Conservation (phyloP, 2,797 vertebrate species). For the Cyprinella venusta region DNA sequence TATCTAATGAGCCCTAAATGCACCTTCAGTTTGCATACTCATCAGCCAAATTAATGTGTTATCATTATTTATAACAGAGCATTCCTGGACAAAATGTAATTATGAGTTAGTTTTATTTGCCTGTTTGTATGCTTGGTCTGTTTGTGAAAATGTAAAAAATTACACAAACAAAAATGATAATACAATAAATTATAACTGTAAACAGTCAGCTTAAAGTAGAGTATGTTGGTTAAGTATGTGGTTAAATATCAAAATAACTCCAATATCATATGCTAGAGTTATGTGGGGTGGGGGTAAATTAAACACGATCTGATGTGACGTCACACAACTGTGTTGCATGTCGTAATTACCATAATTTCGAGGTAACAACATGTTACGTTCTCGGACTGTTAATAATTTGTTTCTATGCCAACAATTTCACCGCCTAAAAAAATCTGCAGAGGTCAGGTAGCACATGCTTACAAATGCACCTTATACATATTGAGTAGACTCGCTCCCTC, state of each 20-base stretch:
- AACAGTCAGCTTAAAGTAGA: not conserved
- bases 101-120: not conserved
- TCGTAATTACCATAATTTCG: no score
- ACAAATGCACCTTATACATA: no score
- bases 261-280: no score
- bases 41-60: not conserved
- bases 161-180: not conserved
- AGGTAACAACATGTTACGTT: no score
- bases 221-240: not conserved
- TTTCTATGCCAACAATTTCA: no score
- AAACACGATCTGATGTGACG: not conserved
- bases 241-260: not conserved
- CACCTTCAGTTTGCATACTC: not conserved
- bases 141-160: not conserved
- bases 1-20: constrained; percentile 67
- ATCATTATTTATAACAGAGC: not conserved
- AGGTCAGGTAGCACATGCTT: no score
- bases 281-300: not conserved
- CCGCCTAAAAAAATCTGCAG: no score
- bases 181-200: not conserved
- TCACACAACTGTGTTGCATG: not conserved
- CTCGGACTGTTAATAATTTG: no score
- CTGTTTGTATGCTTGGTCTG: not conserved
- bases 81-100: not conserved
- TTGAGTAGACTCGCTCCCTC: no score